phyloP scores from a whole-genome alignment of 2,113 vertebrate species.

The Melospiza georgiana region DNA sequence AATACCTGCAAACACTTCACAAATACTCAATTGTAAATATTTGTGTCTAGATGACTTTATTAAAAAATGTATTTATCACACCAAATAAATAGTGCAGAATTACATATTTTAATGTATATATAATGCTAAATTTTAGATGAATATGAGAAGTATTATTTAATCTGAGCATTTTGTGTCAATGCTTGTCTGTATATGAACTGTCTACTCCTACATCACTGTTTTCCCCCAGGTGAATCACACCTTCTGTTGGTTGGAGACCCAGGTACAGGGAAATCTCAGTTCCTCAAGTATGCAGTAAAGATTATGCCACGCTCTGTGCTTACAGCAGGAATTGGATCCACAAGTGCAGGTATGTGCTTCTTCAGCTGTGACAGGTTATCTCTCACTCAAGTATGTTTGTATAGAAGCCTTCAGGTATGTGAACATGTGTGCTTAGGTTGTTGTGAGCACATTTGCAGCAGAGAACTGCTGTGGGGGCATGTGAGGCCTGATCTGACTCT shows the following conservation, averaged over 20 bases:
- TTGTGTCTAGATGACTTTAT: background rate
- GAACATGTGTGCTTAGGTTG: background rate
- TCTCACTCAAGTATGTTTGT: background rate
- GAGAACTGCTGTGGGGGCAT: background rate
- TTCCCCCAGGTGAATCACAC: conserved; percentile 88
- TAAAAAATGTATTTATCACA: background rate
- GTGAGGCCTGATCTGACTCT: background rate
- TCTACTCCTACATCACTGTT: background rate
- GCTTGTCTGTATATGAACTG: background rate
- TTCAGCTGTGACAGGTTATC: background rate
- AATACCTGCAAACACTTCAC: background rate
- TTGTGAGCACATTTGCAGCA: background rate
- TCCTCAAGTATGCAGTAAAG: conserved; percentile 97
- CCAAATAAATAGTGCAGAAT: background rate
- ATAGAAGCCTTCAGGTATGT: background rate
- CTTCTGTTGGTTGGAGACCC: conserved; percentile 95
- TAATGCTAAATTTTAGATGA: background rate
- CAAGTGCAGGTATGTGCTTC: conserved; percentile 86
- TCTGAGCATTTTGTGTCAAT: background rate
- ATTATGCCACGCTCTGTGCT: conserved; percentile 92
- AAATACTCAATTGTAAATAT: background rate
- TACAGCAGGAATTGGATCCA: conserved; percentile 95
- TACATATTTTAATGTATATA: background rate
- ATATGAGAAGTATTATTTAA: background rate
- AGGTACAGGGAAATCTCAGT: conserved; percentile 97